Base-by-base conservation (phyloP, 2,113 vertebrate species). In the Gavia stellata region DNA sequence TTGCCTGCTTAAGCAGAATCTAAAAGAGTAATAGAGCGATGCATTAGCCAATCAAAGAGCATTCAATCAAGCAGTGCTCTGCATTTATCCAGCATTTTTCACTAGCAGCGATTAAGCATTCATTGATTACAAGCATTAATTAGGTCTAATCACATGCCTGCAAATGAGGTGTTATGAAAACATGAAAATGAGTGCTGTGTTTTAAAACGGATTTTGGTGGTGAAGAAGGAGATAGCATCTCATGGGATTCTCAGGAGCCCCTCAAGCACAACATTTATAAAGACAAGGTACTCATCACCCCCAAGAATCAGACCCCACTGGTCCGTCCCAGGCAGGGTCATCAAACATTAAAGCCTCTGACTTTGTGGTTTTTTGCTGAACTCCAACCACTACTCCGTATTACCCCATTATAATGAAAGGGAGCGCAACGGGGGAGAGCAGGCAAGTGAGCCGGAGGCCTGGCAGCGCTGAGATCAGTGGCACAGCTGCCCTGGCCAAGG, bases 71-170 rank as follows among this genome's bases (percentile, higher is more conserved):
- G 82, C 49, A 68, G 36, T 38, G 33, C 24, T 91, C 73, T 86
- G 68, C 85, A 63, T 91, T 94, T 89, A 86, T 45, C 45, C n/a
- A 53, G 70, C 28, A 40, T 80, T 93, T 95, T 92, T 92, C 71
- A 90, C 36, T 24, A 14, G 9, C 61, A 65, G 94, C 36, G 17
- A 91, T 94, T 93, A 92, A 74, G 36, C 29, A 59, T 78, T 96
- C 88, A 96, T 94, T 94, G 91, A 96, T 96, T 92, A 90, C 73
- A 92, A 63, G 66, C 56, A 88, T 92, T 96, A 96, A 94, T 95
- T 97, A 90, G 62, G 50, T 49, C 66, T 97, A 88, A 94, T 95
- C 86, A 85, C 53, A 92, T 58, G 66, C 70, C 80, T 89, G 45
- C 49, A 96, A 94, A 95, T 75, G 61, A 90, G 53, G 70, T 29